Conservation (phyloP, 2,888 invertebrate species). For the Neria commutata region DNA sequence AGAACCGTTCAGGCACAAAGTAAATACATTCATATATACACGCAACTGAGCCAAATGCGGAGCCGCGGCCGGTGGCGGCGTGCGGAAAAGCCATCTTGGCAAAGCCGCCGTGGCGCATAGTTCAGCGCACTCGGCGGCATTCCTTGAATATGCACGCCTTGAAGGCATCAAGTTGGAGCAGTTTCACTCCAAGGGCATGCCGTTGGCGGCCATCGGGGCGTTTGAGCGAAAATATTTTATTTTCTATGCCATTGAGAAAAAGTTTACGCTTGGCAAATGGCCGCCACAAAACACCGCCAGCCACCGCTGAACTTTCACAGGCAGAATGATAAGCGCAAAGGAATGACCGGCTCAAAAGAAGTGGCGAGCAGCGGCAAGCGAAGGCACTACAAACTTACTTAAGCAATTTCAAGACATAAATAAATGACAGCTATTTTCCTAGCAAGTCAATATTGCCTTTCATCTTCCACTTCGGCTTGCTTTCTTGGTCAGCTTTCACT, state of each 20-base stretch:
- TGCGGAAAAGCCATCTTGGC: neutral
- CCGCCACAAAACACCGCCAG: constrained; percentile 45
- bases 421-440: constrained; percentile 37
- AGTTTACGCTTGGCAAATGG: neutral
- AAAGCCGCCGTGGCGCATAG: neutral
- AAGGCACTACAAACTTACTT: neutral
- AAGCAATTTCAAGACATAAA: constrained; percentile 27
- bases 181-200: too few species aligned
- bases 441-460: too few species aligned
- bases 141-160: too few species aligned
- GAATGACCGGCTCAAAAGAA: constrained; percentile 3
- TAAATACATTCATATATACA: too few species aligned
- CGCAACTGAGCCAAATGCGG: too few species aligned
- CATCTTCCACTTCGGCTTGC: too few species aligned
- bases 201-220: too few species aligned
- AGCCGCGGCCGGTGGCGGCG: neutral
- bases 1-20: too few species aligned
- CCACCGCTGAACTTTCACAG: neutral
- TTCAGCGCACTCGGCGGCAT: constrained; percentile 1
- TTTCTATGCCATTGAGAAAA: neutral
- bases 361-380: neutral
- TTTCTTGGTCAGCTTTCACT: neutral
- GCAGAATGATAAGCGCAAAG: neutral
- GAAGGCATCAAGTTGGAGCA: too few species aligned
- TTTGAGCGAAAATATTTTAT: too few species aligned